These are phyloP conservation scores for Phthorimaea operculella DNA, from an alignment of 1,140 invertebrate genomes.

Conservation along the genomic window DNA sequence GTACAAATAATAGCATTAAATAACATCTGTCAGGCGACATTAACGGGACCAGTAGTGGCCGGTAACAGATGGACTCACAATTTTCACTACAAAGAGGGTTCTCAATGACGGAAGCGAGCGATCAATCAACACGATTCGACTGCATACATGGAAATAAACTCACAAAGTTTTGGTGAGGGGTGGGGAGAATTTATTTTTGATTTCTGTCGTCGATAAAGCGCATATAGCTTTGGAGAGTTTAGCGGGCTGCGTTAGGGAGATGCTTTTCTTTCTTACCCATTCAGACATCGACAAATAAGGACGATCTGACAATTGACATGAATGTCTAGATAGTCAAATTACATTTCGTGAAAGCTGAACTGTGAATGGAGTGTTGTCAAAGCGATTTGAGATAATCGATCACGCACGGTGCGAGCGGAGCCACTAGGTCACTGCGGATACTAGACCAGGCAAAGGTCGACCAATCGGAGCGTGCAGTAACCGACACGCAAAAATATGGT, in stretches of 20 bases:
- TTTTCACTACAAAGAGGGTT: not conserved
- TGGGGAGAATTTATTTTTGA: too few relatives aligned
- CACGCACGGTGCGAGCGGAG: constrained; percentile 4
- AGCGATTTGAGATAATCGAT: constrained; percentile 23
- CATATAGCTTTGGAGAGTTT: too few relatives aligned
- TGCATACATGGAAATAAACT: too few relatives aligned
- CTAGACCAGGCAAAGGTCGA: constrained; percentile 10
- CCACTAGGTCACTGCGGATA: constrained; percentile 16
- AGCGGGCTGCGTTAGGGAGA: too few relatives aligned
- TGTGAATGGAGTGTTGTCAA: constrained; percentile 22
- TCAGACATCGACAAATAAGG: too few relatives aligned
- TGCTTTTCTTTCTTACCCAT: too few relatives aligned
- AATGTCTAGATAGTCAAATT: not conserved
- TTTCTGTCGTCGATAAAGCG: too few relatives aligned
- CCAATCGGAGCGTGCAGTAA: constrained; percentile 14
- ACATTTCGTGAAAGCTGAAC: constrained; percentile 29
- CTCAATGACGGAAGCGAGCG: not conserved
- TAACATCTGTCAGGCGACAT: constrained; percentile 42
- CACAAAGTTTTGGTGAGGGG: too few relatives aligned
- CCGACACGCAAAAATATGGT: too few relatives aligned
- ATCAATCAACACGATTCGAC: too few relatives aligned
- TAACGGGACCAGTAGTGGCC: constrained; percentile 21
- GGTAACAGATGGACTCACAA: constrained; percentile 33
- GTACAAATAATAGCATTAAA: constrained; percentile 22
- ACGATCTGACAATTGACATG: too few relatives aligned